A percentile compares a stretch with the other conserved stretches of the same genome.
phyloP scores from a whole-genome alignment of 2,888 invertebrate genomes.

The Dicyrtoma fusca region DNA sequence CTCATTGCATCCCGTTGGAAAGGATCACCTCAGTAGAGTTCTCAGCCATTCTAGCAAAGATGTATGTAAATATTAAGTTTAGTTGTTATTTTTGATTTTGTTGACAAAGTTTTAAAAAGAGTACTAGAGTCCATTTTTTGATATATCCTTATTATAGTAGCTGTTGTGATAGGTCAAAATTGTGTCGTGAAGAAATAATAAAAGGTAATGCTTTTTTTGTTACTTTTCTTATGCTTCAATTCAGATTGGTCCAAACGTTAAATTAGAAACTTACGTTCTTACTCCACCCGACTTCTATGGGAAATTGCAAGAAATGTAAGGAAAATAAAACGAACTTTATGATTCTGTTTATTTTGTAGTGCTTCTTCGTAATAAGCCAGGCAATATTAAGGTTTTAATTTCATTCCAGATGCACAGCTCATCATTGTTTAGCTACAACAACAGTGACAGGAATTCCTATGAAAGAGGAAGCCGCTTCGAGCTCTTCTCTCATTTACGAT shows the following conservation, averaged over 20 bases:
- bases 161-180: too few species aligned
- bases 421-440: slow-evolving; percentile 90
- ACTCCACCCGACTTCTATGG: slow-evolving; percentile 11
- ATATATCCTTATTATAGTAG: too few species aligned
- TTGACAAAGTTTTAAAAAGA: too few species aligned
- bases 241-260: slow-evolving; percentile 43
- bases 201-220: background rate
- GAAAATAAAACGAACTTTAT: background rate
- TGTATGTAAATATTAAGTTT: too few species aligned
- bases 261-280: slow-evolving; percentile 44
- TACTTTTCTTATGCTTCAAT: too few species aligned
- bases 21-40: slow-evolving; percentile 70
- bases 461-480: slow-evolving; percentile 99
- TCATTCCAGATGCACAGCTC: slow-evolving; percentile 61
- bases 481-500: slow-evolving; percentile 97
- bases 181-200: too few species aligned
- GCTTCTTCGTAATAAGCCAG: too few species aligned
- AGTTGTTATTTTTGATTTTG: too few species aligned
- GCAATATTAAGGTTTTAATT: too few species aligned
- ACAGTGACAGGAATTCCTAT: slow-evolving; percentile 99
- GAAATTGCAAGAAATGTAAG: slow-evolving; percentile 21
- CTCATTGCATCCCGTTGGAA: slow-evolving; percentile 82
- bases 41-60: slow-evolving; percentile 58
- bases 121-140: too few species aligned
- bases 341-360: too few species aligned